Evolutionary conservation across 2,113 vertebrate species (phyloP).

Genomic region (Sinocyclocheilus maitianheensis): DNA sequence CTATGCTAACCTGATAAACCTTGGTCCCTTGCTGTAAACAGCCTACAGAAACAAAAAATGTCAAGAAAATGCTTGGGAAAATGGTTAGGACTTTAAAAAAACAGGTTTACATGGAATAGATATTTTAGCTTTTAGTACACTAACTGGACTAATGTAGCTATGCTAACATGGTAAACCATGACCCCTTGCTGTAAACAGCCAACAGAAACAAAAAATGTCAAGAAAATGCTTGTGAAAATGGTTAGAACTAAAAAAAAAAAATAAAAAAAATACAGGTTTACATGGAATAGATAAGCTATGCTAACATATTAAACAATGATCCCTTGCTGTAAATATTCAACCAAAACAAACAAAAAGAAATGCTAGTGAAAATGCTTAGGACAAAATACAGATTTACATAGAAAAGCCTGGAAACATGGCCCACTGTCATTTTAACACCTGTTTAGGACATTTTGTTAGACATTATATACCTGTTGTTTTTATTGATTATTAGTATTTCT

Average conservation of each 20-base stretch:
- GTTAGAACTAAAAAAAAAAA: too few species aligned
- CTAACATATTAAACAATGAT: neutral
- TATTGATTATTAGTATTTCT: neutral
- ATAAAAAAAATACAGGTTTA: neutral
- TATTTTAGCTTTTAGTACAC: too few species aligned
- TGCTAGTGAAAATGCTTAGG: neutral
- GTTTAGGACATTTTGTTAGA: neutral
- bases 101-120: neutral
- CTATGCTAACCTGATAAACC: neutral
- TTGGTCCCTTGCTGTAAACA: neutral
- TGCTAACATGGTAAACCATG: too few species aligned
- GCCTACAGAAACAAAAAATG: neutral
- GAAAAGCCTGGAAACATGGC: too few species aligned
- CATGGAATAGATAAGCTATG: neutral
- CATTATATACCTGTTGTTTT: neutral
- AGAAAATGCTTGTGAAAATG: neutral
- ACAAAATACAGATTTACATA: neutral
- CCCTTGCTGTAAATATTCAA: neutral
- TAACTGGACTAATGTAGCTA: too few species aligned
- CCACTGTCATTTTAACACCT: neutral
- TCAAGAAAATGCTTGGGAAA: neutral
- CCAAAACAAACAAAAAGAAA: neutral
- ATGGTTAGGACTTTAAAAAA: neutral
- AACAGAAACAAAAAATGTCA: neutral
- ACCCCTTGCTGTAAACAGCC: neutral